A percentile compares a stretch with the other conserved stretches of the same genome.
Conservation (phyloP, 2,113 vertebrate genomes). For the Leptosomus discolor region DNA sequence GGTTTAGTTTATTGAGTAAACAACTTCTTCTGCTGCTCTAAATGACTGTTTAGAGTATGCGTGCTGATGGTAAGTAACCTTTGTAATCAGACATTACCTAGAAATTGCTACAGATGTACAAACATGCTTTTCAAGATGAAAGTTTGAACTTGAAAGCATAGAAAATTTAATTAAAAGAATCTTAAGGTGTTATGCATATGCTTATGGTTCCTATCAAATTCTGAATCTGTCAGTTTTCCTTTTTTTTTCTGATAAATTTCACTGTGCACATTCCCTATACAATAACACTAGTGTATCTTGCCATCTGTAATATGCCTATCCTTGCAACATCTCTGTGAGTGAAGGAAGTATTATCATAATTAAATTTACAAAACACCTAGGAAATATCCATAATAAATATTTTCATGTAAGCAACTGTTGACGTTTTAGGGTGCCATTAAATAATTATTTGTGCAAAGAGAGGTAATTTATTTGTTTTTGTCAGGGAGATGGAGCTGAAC, state of each 20-base stretch:
- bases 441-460: neutral
- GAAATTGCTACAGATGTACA: neutral
- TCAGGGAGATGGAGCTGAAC: neutral
- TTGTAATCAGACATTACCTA: neutral
- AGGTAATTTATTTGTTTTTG: neutral
- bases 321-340: neutral
- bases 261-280: neutral
- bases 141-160: neutral
- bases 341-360: neutral
- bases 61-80: neutral
- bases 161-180: neutral
- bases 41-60: neutral
- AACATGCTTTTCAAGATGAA: neutral
- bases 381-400: neutral
- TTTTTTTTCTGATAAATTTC: neutral
- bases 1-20: constrained; percentile 24
- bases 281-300: neutral
- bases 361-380: neutral
- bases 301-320: neutral
- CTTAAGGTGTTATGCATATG: neutral
- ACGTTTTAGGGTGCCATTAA: neutral
- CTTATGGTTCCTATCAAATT: neutral
- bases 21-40: neutral
- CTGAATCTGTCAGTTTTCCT: neutral
- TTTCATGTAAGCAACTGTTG: neutral